Base-by-base conservation (phyloP, 2,113 vertebrate genomes). In the Coreoperca whiteheadi region DNA sequence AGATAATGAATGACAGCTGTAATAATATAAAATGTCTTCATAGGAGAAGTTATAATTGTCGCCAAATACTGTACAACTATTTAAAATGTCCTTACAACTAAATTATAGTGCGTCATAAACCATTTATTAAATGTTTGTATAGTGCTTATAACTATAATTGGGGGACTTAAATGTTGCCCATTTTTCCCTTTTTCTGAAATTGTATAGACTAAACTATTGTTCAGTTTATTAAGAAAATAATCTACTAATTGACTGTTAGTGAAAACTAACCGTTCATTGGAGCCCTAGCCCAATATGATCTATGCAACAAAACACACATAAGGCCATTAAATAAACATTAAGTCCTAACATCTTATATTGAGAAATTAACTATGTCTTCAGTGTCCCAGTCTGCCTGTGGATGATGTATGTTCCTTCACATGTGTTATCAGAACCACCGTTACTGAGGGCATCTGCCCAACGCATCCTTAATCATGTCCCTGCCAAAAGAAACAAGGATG, bases 391-490 rank as follows among this genome's bases (percentile, higher is more conserved):
- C 23, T 41, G 59, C 53, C 54, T 78, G 54, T 1, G 18, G 28
- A 73, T 73, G 83, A 83, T 60, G 25, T 78, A 60, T 72, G 80
- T 70, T 76, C 73, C 78, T 51, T 82, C 71, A 46, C 23, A 57
- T 59, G 50, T 63, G 83, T 89, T 85, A 66, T 79, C 68, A 32
- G 77, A 25, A 54, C 16, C 28, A 72, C 84, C 79, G 82, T 86
- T 84, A 84, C 67, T 28, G 78, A 60, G 77, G 86, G 88, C 88
- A 89, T 91, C 91, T 87, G 89, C 43, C 68, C 66, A 32, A 23
- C 34, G 61, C 81, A 67, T 83, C 75, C 74, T 88, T 83, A 88
- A 87, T 90, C 77, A 84, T 81, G 79, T 83, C 63, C 48, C 75
- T 87, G 83, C 80, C 80, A 90, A 76, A 76, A 56, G 46, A 79